phyloP scores from a whole-genome alignment of 2,888 invertebrate species.

The Troilus luridus region DNA sequence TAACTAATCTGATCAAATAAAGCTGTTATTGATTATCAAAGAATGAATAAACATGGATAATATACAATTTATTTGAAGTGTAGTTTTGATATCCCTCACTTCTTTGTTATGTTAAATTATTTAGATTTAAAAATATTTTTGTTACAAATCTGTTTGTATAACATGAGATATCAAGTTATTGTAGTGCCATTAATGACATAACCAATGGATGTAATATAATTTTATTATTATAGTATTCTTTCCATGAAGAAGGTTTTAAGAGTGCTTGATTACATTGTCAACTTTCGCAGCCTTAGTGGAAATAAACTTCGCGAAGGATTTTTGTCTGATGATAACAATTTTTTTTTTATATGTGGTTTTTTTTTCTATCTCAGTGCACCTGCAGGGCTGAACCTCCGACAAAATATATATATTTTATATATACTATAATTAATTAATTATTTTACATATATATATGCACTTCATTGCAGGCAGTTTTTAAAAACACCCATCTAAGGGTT shows the following conservation, averaged over 20 bases:
- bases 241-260: not conserved
- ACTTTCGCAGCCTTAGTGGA: no score
- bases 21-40: conserved; percentile 52
- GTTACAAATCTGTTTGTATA: not conserved
- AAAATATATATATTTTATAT: no score
- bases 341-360: no score
- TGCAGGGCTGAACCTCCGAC: no score
- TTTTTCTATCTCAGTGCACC: no score
- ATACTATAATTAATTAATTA: no score
- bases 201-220: not conserved
- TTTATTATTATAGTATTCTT: not conserved
- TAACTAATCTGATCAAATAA: conserved; percentile 53
- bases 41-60: conserved; percentile 50
- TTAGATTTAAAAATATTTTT: not conserved
- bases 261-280: not conserved
- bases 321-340: no score
- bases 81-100: not conserved
- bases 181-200: not conserved
- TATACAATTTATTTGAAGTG: conserved; percentile 2
- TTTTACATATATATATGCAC: no score
- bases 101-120: not conserved
- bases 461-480: no score
- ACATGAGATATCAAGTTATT: not conserved
- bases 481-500: no score
- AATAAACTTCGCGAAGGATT: no score